phyloP scores from a whole-genome alignment of 2,797 vertebrate species.

The Trachops cirrhosus region DNA sequence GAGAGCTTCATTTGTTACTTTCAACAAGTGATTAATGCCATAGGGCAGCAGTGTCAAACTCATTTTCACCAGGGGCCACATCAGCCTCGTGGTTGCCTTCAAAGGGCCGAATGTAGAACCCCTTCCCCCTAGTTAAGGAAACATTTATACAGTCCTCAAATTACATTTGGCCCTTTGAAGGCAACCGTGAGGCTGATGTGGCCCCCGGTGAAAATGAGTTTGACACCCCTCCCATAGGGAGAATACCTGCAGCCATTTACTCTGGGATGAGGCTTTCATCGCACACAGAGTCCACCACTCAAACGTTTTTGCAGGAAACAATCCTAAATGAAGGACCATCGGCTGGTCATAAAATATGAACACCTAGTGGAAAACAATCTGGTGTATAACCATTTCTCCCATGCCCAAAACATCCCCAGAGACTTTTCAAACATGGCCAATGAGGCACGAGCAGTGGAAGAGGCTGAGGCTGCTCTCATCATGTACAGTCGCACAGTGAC shows the following conservation, averaged over 20 bases:
- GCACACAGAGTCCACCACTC: background rate
- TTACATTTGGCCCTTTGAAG: too few species aligned
- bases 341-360: background rate
- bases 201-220: too few species aligned
- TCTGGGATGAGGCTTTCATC: background rate
- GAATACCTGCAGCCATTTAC: background rate
- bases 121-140: too few species aligned
- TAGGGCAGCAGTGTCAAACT: too few species aligned
- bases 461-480: conserved; percentile 7
- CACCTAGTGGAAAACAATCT: conserved; percentile 28
- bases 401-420: conserved; percentile 38
- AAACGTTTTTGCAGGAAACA: background rate
- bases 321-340: conserved; percentile 7
- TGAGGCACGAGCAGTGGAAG: background rate
- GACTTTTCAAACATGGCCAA: background rate
- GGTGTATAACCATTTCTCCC: background rate
- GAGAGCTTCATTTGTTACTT: background rate
- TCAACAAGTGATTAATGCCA: background rate
- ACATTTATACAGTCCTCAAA: too few species aligned
- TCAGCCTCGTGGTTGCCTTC: too few species aligned
- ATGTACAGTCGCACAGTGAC: background rate
- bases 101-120: too few species aligned
- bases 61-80: too few species aligned
- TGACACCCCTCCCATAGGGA: background rate
- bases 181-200: too few species aligned